Percentiles rank a stretch among this genome's conserved stretches.
These are phyloP conservation scores for Phlogophora meticulosa DNA, from an alignment of 2,888 invertebrate genomes.

Conservation along the genomic window DNA sequence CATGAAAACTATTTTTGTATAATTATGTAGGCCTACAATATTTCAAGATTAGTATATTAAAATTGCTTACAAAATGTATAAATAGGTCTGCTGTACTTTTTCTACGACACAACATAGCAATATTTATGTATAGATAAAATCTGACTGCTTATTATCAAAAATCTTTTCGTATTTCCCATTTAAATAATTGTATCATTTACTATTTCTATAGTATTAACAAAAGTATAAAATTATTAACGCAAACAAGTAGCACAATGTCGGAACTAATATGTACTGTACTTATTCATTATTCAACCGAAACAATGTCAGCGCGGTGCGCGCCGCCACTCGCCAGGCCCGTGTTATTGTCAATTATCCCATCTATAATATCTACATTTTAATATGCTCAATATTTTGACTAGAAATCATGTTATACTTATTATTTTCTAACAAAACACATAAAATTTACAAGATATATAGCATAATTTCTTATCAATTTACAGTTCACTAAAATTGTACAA, in stretches of 20 bases:
- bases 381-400: constrained; percentile 91
- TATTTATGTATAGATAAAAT: constrained; percentile 61
- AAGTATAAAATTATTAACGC: constrained; percentile 81
- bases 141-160: constrained; percentile 60
- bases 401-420: constrained; percentile 90
- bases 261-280: constrained; percentile 83
- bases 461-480: constrained; percentile 88
- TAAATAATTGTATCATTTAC: constrained; percentile 64
- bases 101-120: constrained; percentile 59
- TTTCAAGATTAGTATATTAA: constrained; percentile 67
- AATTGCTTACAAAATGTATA: constrained; percentile 79
- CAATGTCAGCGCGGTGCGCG: constrained; percentile 69
- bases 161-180: constrained; percentile 64
- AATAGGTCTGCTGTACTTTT: constrained; percentile 71
- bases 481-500: constrained; percentile 89
- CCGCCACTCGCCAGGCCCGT: constrained; percentile 82
- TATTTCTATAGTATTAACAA: constrained; percentile 78
- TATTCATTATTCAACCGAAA: constrained; percentile 81
- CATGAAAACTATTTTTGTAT: constrained; percentile 58
- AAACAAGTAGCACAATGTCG: constrained; percentile 77
- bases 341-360: constrained; percentile 91
- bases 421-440: constrained; percentile 89
- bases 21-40: constrained; percentile 73
- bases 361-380: constrained; percentile 89
- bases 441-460: constrained; percentile 89